Percentiles rank a stretch among this genome's conserved stretches.
These are phyloP conservation scores for Campopleginae sp. DNA, from an alignment of 2,888 invertebrate genomes.

Conservation along the genomic window DNA sequence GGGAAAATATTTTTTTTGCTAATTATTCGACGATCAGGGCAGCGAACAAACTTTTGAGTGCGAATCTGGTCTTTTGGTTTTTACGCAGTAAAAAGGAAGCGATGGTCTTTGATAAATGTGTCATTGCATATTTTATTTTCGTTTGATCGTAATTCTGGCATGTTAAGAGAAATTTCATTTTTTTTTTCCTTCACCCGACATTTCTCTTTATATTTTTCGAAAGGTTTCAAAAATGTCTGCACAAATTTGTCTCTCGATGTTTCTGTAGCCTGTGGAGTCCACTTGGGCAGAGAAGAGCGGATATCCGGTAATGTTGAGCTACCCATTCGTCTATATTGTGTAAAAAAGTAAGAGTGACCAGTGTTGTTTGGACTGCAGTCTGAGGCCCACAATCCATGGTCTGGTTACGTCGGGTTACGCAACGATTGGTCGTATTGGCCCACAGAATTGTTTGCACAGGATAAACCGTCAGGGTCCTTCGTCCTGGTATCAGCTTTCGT, in stretches of 20 bases:
- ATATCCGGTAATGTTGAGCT: slow-evolving; percentile 64
- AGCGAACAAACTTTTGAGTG: slow-evolving; percentile 6
- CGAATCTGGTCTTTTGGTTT: too few species aligned
- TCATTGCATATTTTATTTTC: too few species aligned
- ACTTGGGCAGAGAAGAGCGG: slow-evolving; percentile 61
- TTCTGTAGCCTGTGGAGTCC: slow-evolving; percentile 9
- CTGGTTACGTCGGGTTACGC: slow-evolving; percentile 76
- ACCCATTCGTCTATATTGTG: slow-evolving; percentile 37
- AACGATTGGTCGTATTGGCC: slow-evolving; percentile 67
- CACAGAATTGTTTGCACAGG: slow-evolving; percentile 73
- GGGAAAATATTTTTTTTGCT: slow-evolving; percentile 53
- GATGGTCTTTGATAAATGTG: too few species aligned
- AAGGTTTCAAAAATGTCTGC: neutral
- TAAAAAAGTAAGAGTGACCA: slow-evolving; percentile 44
- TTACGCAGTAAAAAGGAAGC: neutral
- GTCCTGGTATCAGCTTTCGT: slow-evolving; percentile 43
- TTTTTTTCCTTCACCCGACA: neutral
- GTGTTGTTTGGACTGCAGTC: slow-evolving; percentile 57
- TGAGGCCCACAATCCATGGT: slow-evolving; percentile 71
- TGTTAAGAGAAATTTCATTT: neutral
- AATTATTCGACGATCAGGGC: neutral
- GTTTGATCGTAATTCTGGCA: neutral
- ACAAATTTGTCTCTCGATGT: slow-evolving; percentile 54
- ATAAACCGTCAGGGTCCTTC: slow-evolving; percentile 70
- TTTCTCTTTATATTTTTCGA: slow-evolving; percentile 14